Conservation (phyloP, 2,797 vertebrate species). For the Hemibagrus guttatus region DNA sequence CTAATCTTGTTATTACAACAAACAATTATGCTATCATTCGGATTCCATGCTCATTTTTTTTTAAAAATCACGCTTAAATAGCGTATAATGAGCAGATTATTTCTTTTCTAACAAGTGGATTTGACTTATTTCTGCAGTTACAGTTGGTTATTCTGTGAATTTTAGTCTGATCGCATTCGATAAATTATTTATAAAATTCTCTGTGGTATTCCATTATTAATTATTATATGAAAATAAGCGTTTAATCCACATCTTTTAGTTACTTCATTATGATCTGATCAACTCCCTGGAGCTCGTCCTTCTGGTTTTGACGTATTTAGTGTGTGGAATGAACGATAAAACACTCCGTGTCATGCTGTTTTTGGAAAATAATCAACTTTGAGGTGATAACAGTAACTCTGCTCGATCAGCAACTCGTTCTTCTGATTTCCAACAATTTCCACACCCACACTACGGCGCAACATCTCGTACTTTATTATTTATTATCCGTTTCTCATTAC, state of each 20-base stretch:
- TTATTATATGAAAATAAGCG: background rate
- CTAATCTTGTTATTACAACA: slow-evolving; percentile 29
- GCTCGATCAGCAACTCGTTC: no score
- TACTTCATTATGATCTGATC: background rate
- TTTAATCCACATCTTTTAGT: background rate
- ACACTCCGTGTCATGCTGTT: background rate
- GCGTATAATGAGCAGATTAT: background rate
- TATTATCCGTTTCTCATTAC: background rate
- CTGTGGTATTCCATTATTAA: background rate
- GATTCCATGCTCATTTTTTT: background rate
- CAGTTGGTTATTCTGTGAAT: background rate
- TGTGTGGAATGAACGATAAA: background rate
- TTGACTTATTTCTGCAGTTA: no score
- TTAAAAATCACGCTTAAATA: background rate
- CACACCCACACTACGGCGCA: no score
- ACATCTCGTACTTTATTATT: background rate
- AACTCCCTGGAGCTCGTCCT: background rate
- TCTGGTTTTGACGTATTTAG: background rate
- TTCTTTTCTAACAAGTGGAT: background rate
- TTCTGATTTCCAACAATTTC: no score
- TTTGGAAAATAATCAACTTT: background rate
- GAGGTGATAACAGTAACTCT: background rate
- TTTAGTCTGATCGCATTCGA: no score
- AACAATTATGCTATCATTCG: background rate
- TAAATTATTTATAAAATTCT: background rate